These are phyloP conservation scores for Rhinoraja longicauda DNA, from an alignment of 2,797 vertebrate genomes.

Conservation along the genomic window DNA sequence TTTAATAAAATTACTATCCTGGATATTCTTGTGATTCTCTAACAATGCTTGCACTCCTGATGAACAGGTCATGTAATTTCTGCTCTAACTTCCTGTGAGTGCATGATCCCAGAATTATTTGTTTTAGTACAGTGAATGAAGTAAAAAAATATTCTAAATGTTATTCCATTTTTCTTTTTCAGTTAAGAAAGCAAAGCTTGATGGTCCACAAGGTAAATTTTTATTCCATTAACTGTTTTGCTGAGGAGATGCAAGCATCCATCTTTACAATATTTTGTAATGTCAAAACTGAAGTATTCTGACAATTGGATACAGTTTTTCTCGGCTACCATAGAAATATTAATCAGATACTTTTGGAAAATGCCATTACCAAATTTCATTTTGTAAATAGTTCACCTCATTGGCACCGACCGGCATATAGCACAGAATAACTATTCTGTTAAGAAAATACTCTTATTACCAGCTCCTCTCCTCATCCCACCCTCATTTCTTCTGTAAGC, in stretches of 20 bases:
- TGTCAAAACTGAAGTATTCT: neutral
- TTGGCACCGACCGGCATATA: neutral
- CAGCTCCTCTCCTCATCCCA: too few species aligned
- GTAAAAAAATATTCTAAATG: too few species aligned
- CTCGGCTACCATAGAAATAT: neutral
- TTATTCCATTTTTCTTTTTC: conserved; percentile 50
- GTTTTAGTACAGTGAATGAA: neutral
- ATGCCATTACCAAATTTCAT: neutral
- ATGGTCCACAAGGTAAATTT: conserved; percentile 87
- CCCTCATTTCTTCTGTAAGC: neutral
- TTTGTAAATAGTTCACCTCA: neutral
- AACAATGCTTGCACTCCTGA: neutral
- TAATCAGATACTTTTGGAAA: neutral
- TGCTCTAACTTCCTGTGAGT: neutral
- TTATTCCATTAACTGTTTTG: neutral
- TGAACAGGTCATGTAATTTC: neutral
- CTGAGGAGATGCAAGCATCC: neutral
- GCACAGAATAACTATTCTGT: neutral
- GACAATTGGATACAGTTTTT: neutral
- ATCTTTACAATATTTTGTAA: neutral
- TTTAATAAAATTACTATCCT: neutral
- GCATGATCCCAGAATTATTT: neutral
- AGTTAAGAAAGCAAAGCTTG: conserved; percentile 97
- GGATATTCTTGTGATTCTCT: neutral
- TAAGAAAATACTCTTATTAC: neutral